Evolutionary conservation across 2,888 invertebrate species (phyloP).

Genomic region (Aporophyla lueneburgensis): DNA sequence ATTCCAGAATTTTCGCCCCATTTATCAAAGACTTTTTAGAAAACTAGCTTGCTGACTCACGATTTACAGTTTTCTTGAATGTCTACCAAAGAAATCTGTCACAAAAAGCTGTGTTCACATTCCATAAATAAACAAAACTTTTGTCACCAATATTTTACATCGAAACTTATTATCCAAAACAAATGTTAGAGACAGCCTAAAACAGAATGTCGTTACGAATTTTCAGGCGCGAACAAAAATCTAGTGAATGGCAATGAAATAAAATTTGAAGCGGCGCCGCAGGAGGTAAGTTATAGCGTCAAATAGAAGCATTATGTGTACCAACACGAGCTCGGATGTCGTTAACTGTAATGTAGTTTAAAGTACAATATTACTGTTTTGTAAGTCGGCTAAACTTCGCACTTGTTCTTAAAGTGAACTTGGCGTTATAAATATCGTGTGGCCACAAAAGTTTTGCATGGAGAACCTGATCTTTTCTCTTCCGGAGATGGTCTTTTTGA

Average conservation of each 20-base stretch:
- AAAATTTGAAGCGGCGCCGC: constrained; percentile 55
- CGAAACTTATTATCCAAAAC: constrained; percentile 19
- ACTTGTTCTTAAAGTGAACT: constrained; percentile 64
- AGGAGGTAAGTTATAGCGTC: constrained; percentile 63
- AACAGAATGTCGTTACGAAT: constrained; percentile 28
- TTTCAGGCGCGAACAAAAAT: constrained; percentile 47
- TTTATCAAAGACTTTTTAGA: not conserved
- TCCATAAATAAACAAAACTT: constrained; percentile 29
- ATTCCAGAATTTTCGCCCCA: not conserved
- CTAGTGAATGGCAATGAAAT: constrained; percentile 49
- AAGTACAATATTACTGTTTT: constrained; percentile 69
- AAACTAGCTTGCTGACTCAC: not conserved
- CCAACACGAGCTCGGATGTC: constrained; percentile 56
- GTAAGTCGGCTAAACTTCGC: constrained; percentile 69
- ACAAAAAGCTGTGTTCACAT: constrained; percentile 4
- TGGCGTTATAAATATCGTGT: constrained; percentile 68
- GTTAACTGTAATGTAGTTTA: constrained; percentile 70
- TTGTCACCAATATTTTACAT: constrained; percentile 26
- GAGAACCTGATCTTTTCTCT: constrained; percentile 22
- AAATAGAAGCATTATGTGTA: constrained; percentile 63
- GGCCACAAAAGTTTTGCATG: constrained; percentile 55
- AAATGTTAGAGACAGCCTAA: constrained; percentile 4
- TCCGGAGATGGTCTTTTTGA: not conserved
- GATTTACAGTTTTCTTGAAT: not conserved
- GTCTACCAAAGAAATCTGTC: not conserved